A percentile compares a stretch with the other conserved stretches of the same genome.
Conservation (phyloP, 2,797 vertebrate species). For the Pantherophis vulpinus region DNA sequence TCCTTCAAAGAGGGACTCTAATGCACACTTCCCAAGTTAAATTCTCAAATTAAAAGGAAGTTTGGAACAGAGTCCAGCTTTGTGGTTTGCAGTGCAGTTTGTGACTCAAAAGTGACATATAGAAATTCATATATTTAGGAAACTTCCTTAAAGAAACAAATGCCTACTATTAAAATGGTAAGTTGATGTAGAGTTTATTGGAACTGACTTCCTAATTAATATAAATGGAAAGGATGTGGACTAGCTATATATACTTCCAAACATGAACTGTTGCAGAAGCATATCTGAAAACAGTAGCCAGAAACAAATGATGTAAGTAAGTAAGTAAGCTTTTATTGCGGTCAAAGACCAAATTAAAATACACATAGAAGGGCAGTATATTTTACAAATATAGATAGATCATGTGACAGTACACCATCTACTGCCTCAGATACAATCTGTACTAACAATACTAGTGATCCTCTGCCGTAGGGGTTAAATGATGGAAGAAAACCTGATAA, state of each 20-base stretch:
- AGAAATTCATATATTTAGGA: background rate
- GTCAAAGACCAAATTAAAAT: no score
- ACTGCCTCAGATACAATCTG: no score
- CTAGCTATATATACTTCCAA: background rate
- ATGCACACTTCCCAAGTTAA: background rate
- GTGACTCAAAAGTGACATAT: background rate
- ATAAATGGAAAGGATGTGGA: background rate
- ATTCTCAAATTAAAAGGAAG: background rate
- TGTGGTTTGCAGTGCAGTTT: background rate
- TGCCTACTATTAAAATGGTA: background rate
- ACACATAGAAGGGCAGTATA: no score
- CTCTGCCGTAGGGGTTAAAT: background rate
- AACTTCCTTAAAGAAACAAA: background rate
- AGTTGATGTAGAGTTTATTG: background rate
- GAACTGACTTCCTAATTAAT: background rate
- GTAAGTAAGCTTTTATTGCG: no score
- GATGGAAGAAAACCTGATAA: background rate
- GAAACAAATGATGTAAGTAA: background rate
- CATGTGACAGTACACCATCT: no score
- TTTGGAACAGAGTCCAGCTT: background rate
- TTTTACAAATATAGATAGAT: no score
- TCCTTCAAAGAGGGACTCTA: background rate
- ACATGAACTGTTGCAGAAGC: slow-evolving; percentile 8
- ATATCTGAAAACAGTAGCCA: slow-evolving; percentile 33
- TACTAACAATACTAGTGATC: no score